Evolutionary conservation across 92 coral and sea anemone genomes (phyloP).

Genomic region (Virgularia gustaviana): DNA sequence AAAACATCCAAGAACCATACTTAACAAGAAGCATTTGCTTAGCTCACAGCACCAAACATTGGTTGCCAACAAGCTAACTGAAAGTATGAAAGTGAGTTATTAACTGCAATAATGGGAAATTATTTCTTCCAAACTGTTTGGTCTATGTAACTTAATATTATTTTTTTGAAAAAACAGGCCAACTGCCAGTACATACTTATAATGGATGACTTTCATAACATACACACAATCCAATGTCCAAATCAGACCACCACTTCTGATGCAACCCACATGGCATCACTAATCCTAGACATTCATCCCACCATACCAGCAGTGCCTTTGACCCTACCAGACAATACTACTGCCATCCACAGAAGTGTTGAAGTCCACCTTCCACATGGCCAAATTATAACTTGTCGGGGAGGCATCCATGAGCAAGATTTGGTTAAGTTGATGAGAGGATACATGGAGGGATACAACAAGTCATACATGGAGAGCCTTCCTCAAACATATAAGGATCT

Average conservation of each 20-base stretch:
- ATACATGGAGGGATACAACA: too few species aligned
- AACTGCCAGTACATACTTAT: slow-evolving; percentile 34
- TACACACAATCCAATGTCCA: slow-evolving; percentile 38
- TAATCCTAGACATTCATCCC: slow-evolving; percentile 33
- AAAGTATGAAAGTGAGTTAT: too few species aligned
- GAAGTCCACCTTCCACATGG: slow-evolving; percentile 41
- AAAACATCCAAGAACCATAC: too few species aligned
- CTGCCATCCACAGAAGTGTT: slow-evolving; percentile 25
- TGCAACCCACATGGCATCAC: slow-evolving; percentile 49
- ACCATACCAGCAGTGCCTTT: slow-evolving; percentile 14
- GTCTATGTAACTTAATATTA: too few species aligned
- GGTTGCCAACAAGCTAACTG: too few species aligned
- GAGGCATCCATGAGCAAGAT: slow-evolving; percentile 34
- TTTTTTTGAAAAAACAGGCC: neutral
- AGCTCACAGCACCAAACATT: too few species aligned
- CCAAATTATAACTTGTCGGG: neutral
- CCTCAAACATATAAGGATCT: too few species aligned
- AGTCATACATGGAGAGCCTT: too few species aligned
- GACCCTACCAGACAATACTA: neutral
- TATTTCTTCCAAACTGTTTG: too few species aligned
- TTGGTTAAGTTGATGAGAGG: too few species aligned
- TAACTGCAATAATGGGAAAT: too few species aligned
- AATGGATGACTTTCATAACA: slow-evolving; percentile 43
- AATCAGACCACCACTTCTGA: slow-evolving; percentile 22
- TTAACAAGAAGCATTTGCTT: too few species aligned